phyloP scores from a whole-genome alignment of 1,140 invertebrate genomes.

The Aphidius gifuensis region DNA sequence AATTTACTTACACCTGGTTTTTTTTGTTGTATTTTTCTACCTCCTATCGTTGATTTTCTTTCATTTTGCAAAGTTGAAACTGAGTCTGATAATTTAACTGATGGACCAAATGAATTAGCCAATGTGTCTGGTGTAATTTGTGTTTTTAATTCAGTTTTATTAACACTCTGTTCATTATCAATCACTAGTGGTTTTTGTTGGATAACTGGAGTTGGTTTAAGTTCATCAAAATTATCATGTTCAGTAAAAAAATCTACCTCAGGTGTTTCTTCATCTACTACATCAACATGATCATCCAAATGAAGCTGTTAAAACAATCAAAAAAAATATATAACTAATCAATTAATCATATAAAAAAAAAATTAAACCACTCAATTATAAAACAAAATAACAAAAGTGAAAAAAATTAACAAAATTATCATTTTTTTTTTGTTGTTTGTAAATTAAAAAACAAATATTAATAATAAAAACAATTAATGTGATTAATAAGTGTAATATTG shows the following conservation, averaged over 20 bases:
- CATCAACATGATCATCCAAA: slow-evolving; percentile 54
- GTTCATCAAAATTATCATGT: slow-evolving; percentile 56
- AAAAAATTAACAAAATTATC: no score
- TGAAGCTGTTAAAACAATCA: slow-evolving; percentile 56
- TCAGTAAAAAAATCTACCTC: slow-evolving; percentile 84
- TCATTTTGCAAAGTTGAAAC: slow-evolving; percentile 45
- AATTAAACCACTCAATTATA: no score
- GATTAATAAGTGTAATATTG: not conserved
- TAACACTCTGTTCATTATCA: slow-evolving; percentile 24
- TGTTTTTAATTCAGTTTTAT: slow-evolving; percentile 17
- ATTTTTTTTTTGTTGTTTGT: no score
- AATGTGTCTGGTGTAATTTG: slow-evolving; percentile 21
- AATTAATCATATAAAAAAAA: not conserved
- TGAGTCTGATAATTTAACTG: slow-evolving; percentile 46
- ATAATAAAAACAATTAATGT: not conserved
- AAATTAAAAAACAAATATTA: not conserved
- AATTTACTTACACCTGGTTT: slow-evolving; percentile 60
- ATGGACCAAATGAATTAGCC: slow-evolving; percentile 36
- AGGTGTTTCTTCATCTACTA: slow-evolving; percentile 56
- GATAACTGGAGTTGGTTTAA: slow-evolving; percentile 32
- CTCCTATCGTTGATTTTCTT: slow-evolving; percentile 71
- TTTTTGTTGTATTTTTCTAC: slow-evolving; percentile 64
- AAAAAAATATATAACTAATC: not conserved
- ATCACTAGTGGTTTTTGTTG: slow-evolving; percentile 25
- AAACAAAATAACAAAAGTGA: no score